Evolutionary conservation across 2,888 invertebrate species (phyloP).

Genomic region (Coleophora deauratella): DNA sequence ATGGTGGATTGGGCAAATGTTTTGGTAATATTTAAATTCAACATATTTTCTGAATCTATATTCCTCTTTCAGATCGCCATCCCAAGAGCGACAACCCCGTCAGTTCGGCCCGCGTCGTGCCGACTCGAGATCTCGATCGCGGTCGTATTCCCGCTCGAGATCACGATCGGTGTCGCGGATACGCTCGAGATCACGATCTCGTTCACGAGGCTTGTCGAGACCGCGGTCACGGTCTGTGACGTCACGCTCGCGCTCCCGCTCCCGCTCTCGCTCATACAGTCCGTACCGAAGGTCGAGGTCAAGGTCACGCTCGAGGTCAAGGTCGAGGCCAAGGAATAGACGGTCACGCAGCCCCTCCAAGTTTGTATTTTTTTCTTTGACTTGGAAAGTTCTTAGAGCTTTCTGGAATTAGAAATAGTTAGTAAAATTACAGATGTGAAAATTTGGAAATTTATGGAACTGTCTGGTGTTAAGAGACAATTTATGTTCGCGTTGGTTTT

Average conservation of each 20-base stretch:
- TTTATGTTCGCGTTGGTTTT: too few relatives aligned
- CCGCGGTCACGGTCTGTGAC: constrained; percentile 39
- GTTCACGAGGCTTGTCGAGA: constrained; percentile 25
- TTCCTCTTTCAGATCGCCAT: constrained; percentile 29
- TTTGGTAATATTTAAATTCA: too few relatives aligned
- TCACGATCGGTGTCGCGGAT: constrained; percentile 34
- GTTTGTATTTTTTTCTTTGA: constrained; percentile 40
- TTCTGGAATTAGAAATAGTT: constrained; percentile 8
- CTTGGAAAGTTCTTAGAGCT: background rate
- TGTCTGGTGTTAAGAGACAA: too few relatives aligned
- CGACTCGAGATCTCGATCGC: constrained; percentile 28
- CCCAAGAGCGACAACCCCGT: constrained; percentile 27
- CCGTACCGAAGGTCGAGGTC: constrained; percentile 44
- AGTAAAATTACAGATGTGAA: too few relatives aligned
- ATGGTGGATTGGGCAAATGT: too few relatives aligned
- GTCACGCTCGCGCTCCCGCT: constrained; percentile 37
- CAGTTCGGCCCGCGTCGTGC: constrained; percentile 37
- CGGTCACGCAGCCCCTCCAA: constrained; percentile 51
- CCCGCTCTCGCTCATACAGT: constrained; percentile 43
- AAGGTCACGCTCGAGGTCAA: constrained; percentile 33
- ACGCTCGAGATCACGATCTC: constrained; percentile 27
- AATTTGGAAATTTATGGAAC: too few relatives aligned
- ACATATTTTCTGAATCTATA: background rate
- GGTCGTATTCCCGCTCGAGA: constrained; percentile 28
- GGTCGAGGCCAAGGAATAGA: constrained; percentile 36